Evolutionary conservation across 2,113 vertebrate genomes (phyloP).

Genomic region (Leptobrachium ailaonicum): DNA sequence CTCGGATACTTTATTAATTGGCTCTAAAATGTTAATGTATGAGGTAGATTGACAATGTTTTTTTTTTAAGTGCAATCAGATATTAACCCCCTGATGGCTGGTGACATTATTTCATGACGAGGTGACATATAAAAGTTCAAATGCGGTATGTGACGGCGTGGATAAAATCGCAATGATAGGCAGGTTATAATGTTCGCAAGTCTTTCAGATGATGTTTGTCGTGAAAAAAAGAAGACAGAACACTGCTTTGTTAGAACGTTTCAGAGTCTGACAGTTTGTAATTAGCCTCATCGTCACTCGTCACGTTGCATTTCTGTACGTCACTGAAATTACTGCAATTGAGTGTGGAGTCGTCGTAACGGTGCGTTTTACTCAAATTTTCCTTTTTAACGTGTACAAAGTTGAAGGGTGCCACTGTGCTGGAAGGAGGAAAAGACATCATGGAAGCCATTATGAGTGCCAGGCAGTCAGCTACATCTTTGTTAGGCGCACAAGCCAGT

Average conservation of each 20-base stretch:
- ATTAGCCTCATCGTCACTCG: constrained; percentile 84
- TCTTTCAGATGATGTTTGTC: constrained; percentile 27
- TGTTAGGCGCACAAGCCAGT: constrained; percentile 97
- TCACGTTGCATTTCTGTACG: constrained; percentile 62
- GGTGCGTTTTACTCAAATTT: constrained; percentile 70
- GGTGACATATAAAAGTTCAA: too few relatives aligned
- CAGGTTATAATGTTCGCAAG: constrained; percentile 36
- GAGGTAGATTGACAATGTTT: constrained; percentile 39
- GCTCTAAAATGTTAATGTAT: constrained; percentile 2
- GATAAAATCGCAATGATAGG: constrained; percentile 35
- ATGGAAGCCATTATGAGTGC: constrained; percentile 99
- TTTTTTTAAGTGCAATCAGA: constrained; percentile 22
- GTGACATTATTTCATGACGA: too few relatives aligned
- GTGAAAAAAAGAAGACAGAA: constrained; percentile 22
- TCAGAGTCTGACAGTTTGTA: constrained; percentile 93
- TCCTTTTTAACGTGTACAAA: constrained; percentile 86
- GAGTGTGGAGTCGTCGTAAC: constrained; percentile 73
- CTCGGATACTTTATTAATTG: too few relatives aligned
- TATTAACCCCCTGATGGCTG: too few relatives aligned
- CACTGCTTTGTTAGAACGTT: constrained; percentile 56
- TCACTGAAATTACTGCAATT: constrained; percentile 72
- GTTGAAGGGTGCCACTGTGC: constrained; percentile 87
- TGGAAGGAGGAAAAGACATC: constrained; percentile 98
- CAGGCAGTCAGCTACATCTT: constrained; percentile 97
- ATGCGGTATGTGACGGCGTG: too few relatives aligned